Percentiles rank a stretch among this genome's conserved stretches.
Evolutionary conservation across 2,888 invertebrate species (phyloP).

Genomic region (Athalia cordata): DNA sequence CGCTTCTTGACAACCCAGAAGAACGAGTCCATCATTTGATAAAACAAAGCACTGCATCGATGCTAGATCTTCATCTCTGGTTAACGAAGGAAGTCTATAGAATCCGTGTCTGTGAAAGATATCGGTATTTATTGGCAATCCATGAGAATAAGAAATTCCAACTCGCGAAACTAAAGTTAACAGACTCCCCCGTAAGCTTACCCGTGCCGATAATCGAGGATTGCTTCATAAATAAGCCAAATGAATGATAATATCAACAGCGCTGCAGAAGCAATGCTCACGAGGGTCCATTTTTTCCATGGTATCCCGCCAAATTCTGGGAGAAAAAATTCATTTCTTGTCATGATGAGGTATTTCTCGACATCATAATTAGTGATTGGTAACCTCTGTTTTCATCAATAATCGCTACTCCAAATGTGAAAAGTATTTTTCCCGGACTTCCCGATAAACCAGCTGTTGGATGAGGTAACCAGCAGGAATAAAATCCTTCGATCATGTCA

Average conservation of each 20-base stretch:
- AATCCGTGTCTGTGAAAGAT: conserved; percentile 46
- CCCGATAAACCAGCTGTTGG: conserved; percentile 43
- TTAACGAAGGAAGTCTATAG: conserved; percentile 46
- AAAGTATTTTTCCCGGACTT: conserved; percentile 33
- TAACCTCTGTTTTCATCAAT: conserved; percentile 49
- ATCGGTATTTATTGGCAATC: no score
- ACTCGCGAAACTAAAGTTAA: neutral
- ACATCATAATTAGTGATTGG: neutral
- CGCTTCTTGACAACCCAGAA: conserved; percentile 51
- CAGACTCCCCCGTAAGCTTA: neutral
- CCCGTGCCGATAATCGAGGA: conserved; percentile 15
- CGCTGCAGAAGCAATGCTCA: conserved; percentile 38
- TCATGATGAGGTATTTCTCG: neutral
- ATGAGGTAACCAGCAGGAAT: conserved; percentile 49
- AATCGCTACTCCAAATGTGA: conserved; percentile 50
- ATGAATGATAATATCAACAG: conserved; percentile 5
- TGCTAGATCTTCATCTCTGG: conserved; percentile 28
- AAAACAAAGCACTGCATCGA: conserved; percentile 49
- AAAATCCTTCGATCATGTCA: conserved; percentile 52
- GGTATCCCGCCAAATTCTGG: conserved; percentile 45
- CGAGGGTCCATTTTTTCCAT: conserved; percentile 51
- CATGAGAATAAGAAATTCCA: no score
- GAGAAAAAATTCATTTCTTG: neutral
- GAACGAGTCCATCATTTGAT: conserved; percentile 49
- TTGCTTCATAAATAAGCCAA: conserved; percentile 23